Percentiles rank a stretch among this genome's conserved stretches.
phyloP scores from a whole-genome alignment of 2,797 vertebrate species.

The Liasis olivaceus region DNA sequence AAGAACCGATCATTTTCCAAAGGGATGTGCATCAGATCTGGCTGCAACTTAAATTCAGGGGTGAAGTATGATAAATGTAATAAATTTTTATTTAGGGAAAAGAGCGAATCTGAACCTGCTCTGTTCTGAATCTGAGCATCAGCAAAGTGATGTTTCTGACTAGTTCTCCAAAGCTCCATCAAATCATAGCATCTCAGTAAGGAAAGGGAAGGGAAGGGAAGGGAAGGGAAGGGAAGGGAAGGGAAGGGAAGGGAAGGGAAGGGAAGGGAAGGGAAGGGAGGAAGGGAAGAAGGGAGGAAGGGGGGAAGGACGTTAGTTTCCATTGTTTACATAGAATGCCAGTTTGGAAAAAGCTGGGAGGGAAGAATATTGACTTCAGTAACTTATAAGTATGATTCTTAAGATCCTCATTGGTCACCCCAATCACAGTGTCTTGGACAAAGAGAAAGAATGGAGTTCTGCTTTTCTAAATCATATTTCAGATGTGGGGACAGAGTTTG shows the following conservation, averaged over 20 bases:
- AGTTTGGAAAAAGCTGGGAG: background rate
- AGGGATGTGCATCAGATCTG: background rate
- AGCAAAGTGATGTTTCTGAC: too few relatives aligned
- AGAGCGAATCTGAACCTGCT: too few relatives aligned
- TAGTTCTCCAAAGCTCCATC: too few relatives aligned
- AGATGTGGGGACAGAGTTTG: background rate
- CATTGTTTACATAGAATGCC: background rate
- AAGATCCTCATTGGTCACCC: background rate
- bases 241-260: background rate
- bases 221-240: background rate
- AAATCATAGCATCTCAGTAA: too few relatives aligned
- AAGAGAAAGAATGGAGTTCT: background rate
- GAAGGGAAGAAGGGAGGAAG: background rate
- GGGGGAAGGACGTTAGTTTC: background rate
- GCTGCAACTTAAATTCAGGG: background rate
- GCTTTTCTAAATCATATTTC: background rate
- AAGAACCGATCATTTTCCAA: background rate
- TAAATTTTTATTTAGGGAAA: too few relatives aligned
- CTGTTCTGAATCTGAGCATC: too few relatives aligned
- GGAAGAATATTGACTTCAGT: background rate
- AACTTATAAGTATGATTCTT: background rate
- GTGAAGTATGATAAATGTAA: background rate
- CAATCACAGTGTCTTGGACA: background rate
- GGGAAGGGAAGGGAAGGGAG: too few relatives aligned
- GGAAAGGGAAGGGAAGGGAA: too few relatives aligned